phyloP scores from a whole-genome alignment of 2,113 vertebrate species.

The Pterocles gutturalis region DNA sequence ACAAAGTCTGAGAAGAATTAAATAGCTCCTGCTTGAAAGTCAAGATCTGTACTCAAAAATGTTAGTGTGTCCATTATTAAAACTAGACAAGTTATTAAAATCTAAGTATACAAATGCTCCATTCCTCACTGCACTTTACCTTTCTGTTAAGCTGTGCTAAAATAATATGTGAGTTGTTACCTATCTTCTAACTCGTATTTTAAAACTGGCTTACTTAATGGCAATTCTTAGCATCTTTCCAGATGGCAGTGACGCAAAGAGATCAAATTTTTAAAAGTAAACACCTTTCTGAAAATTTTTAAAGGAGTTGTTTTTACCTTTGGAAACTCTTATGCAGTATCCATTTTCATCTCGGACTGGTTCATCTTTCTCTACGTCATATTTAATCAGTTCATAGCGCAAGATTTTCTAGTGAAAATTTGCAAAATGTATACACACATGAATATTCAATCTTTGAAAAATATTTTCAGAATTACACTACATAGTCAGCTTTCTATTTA shows the following conservation, averaged over 20 bases:
- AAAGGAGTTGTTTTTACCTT: slow-evolving; percentile 75
- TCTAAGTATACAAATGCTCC: neutral
- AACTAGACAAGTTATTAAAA: neutral
- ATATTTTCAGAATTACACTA: neutral
- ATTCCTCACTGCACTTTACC: neutral
- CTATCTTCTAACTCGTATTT: neutral
- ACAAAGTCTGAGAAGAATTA: neutral
- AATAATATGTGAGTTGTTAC: neutral
- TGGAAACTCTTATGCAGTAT: slow-evolving; percentile 82
- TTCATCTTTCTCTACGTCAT: slow-evolving; percentile 85
- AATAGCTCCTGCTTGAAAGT: neutral
- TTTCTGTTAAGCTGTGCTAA: neutral
- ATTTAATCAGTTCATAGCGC: slow-evolving; percentile 83
- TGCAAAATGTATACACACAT: neutral
- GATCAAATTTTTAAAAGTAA: neutral
- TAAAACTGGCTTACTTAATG: neutral
- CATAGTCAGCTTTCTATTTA: neutral
- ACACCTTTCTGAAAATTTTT: neutral
- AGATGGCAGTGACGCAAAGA: neutral
- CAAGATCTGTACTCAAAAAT: neutral
- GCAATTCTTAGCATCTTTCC: neutral
- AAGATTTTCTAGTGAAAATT: slow-evolving; percentile 67
- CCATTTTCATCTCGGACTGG: slow-evolving; percentile 81
- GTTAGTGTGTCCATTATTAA: neutral
- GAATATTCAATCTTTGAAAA: neutral